These are phyloP conservation scores for Meriones psammophilus DNA, from an alignment of 2,797 vertebrate species.

Conservation along the genomic window DNA sequence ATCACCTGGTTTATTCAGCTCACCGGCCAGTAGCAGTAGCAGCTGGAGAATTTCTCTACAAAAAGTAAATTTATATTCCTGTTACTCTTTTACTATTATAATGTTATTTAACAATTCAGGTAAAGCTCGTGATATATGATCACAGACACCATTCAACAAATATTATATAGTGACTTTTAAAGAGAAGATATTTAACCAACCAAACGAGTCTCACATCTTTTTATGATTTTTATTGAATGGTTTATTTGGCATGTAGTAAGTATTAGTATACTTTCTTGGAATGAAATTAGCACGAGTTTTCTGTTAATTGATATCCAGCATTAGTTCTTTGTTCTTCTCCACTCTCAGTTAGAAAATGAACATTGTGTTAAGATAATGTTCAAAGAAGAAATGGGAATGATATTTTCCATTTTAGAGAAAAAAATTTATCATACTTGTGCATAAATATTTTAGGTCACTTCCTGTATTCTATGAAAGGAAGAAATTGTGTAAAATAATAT, in stretches of 20 bases:
- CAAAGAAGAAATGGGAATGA: constrained; percentile 11
- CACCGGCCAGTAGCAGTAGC: constrained; percentile 98
- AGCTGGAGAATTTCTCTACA: constrained; percentile 98
- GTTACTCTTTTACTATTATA: constrained; percentile 30
- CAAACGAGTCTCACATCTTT: background rate
- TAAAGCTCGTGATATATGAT: constrained; percentile 40
- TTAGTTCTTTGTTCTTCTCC: constrained; percentile 45
- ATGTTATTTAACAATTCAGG: constrained; percentile 25
- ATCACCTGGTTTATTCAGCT: constrained; percentile 99
- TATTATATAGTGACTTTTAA: constrained; percentile 22
- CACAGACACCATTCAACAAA: constrained; percentile 33
- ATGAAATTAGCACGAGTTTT: constrained; percentile 41
- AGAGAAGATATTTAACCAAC: background rate
- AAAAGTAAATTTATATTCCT: constrained; percentile 93
- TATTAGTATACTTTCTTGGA: constrained; percentile 36
- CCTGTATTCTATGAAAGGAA: constrained; percentile 6
- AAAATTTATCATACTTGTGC: constrained; percentile 24
- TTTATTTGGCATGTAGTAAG: background rate
- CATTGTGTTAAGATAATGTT: constrained; percentile 17
- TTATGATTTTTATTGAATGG: constrained; percentile 25
- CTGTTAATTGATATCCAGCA: background rate
- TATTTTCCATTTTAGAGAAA: constrained; percentile 44
- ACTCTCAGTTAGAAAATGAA: constrained; percentile 6
- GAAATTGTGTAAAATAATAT: background rate
- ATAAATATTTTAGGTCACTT: constrained; percentile 39